These are phyloP conservation scores for Orthosia cruda DNA, from an alignment of 2,888 invertebrate species.

Conservation along the genomic window DNA sequence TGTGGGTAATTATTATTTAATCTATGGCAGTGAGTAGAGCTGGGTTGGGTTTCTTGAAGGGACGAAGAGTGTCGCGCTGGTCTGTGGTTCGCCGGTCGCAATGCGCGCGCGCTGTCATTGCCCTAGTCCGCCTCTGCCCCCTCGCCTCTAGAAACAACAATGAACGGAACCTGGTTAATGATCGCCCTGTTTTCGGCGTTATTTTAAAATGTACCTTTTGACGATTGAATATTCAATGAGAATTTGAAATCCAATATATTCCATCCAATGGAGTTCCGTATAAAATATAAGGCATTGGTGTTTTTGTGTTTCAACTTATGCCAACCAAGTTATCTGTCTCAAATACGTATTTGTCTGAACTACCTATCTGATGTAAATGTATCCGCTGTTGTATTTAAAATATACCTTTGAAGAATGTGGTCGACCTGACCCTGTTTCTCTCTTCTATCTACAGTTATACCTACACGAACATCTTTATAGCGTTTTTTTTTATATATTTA, in stretches of 20 bases:
- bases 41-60: constrained; percentile 62
- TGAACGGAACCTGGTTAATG: constrained; percentile 84
- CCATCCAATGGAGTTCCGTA: constrained; percentile 20
- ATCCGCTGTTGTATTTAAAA: constrained; percentile 1
- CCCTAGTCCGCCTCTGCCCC: constrained; percentile 77
- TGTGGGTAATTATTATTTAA: constrained; percentile 81
- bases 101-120: constrained; percentile 87
- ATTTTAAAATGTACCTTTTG: constrained; percentile 64
- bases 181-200: constrained; percentile 68
- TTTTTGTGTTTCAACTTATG: not conserved
- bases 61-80: constrained; percentile 44
- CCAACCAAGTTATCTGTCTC: not conserved
- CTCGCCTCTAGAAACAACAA: constrained; percentile 86
- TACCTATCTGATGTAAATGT: not conserved
- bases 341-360: not conserved
- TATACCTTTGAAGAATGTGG: not conserved
- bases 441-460: not conserved
- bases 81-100: constrained; percentile 59
- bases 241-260: constrained; percentile 39
- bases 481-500: not conserved
- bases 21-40: constrained; percentile 68
- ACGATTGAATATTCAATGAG: constrained; percentile 61
- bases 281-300: constrained; percentile 4
- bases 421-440: not conserved
- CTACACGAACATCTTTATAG: not conserved